Base-by-base conservation (phyloP, 37 sponge, comb jelly and placozoan genomes). In the Cliona cf. orientalis region DNA sequence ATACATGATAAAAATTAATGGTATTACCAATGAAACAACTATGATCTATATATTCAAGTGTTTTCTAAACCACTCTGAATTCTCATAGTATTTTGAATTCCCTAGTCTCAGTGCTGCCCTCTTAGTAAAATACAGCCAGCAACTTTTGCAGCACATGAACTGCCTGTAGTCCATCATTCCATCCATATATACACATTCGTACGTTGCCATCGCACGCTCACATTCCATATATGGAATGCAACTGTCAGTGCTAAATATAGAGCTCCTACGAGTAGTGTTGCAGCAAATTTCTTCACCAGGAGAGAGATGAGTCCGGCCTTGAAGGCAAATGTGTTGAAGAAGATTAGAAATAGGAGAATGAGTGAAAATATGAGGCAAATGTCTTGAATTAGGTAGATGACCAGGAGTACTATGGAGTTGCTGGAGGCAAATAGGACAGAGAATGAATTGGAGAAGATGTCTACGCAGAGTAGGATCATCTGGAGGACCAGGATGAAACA, bases 251-350 rank as follows among this genome's bases (percentile, higher is more conserved):
- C 45, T 42, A 94, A 42, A 75, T 97, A 97, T n/a, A 94, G 42
- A 42, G 69, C 44, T 41, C 64, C 76, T 28, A 94, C 32, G 3
- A 81, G 46, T 12, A 97, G 57, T 4, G 97, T 69, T 38, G 76
- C 81, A 32, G 69, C 60, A 58, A 94, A 97, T 72, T 97, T 94
- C 34, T 79, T 78, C 5, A 97, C 22, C 2, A 97, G 62, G 23
- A 88, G 42, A 0, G 61, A 65, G 6, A 97, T 23, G 2, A 97
- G 79, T 12, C 97, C 97, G 31, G 95, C 95, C 61, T 88, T 88
- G 84, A 97, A 97, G 5, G 84, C 87, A 44, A 87, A 88, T 28
- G 97, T 97, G 87, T 91, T 91, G 90, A 97, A 94, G 71, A 97
- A 94, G 14, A 63, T 66, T 33, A 97, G 62, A 36, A 94, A 89